These are phyloP conservation scores for Cryptoblepharus egeriae DNA, from an alignment of 2,797 vertebrate genomes.

Conservation along the genomic window DNA sequence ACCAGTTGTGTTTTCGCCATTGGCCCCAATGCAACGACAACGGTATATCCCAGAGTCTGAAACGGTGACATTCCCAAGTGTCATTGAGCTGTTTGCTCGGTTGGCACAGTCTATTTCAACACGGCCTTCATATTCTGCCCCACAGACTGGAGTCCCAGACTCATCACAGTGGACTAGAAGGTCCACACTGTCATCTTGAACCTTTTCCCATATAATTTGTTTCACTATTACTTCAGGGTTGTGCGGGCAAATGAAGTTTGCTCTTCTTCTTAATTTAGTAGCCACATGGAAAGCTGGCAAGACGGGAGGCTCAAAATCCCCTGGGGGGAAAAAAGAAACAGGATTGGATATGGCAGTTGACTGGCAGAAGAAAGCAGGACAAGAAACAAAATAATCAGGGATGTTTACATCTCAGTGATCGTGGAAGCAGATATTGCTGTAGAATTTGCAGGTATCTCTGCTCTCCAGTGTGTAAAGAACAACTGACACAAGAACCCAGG, in stretches of 20 bases:
- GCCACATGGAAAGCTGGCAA: constrained; percentile 31
- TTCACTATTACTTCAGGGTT: constrained; percentile 57
- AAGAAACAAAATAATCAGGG: too few relatives aligned
- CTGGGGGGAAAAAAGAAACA: constrained; percentile 58
- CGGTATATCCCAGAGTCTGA: constrained; percentile 79
- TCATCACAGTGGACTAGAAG: constrained; percentile 73
- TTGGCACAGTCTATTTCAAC: constrained; percentile 70
- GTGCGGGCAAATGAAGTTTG: constrained; percentile 75
- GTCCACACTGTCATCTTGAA: constrained; percentile 60
- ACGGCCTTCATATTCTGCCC: constrained; percentile 73
- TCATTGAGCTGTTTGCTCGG: constrained; percentile 55
- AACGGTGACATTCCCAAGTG: constrained; percentile 61
- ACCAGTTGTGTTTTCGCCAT: constrained; percentile 70
- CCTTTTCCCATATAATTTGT: constrained; percentile 76
- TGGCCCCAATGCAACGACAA: constrained; percentile 67
- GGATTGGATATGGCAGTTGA: too few relatives aligned
- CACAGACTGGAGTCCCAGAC: constrained; percentile 61
- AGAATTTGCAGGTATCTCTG: too few relatives aligned
- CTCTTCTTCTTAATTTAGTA: constrained; percentile 66
- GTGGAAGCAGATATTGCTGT: too few relatives aligned
- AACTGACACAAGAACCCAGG: too few relatives aligned
- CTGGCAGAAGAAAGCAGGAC: too few relatives aligned
- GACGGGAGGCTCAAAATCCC: constrained; percentile 54
- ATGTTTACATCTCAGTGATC: too few relatives aligned
- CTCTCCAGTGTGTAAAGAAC: too few relatives aligned